Evolutionary conservation across 2,888 invertebrate genomes (phyloP), one percentile per base, ranked within the genome.

Genomic region (Zeuzera pyrina): DNA sequence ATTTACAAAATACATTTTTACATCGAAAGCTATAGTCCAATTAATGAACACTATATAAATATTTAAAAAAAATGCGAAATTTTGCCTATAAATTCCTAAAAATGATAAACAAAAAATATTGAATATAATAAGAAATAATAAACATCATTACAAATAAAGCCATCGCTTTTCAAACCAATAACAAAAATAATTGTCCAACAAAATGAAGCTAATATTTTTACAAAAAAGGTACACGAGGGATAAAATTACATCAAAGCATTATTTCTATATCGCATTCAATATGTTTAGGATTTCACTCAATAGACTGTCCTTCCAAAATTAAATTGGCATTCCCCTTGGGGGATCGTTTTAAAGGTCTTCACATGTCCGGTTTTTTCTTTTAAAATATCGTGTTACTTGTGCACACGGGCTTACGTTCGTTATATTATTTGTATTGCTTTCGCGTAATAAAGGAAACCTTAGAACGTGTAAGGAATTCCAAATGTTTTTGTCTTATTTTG

Each of bases 271-370:
- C 29, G 44, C 59, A 64, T 67, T 66, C 78, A 69, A 72, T 77
- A 76, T 78, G 77, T 72, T 78, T 71, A 58, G 65, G 72, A 78
- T 79, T 81, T 72, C 74, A 64, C 67, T 70, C 72, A 69, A 72
- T 69, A 57, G 61, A 56, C 58, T 61, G 74, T 67, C 72, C 65
- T 56, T 46, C 49, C 57, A 53, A 76, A 79, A 81, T 79, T 77
- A 77, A 81, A 81, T 81, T 78, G 69, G n/a, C 47, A 51, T 54
- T 61, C 56, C 66, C 73, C 57, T 39, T 22, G 42, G 55, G 57
- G 45, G 45, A 45, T 45, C 54, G 48, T 60, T 79, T 78, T 78
- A 74, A 77, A 78, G 77, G 79, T 70, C 68, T 77, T 71, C 74
- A 45, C 58, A 47, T 64, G 74, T 74, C 69, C 73, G 46, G 36